Base-by-base conservation (phyloP, 2,797 vertebrate genomes). In the Periophthalmus magnuspinnatus region DNA sequence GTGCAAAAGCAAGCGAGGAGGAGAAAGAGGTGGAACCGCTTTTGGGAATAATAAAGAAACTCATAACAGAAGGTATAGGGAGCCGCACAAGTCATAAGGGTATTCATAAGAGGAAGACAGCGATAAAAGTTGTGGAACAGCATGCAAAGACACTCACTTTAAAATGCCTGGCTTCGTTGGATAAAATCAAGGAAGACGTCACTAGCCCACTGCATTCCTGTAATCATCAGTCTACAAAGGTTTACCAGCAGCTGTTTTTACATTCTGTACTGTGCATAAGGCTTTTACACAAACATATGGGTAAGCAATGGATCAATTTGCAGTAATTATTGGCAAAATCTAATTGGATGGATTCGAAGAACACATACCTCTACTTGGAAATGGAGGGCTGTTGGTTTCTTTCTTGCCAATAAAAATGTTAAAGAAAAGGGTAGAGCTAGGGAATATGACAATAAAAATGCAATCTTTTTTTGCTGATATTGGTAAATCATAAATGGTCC, bases 221-320 rank as follows among this genome's bases (percentile, higher is more conserved):
- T 81, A 82, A 86, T 86, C 85, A 86, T 86, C 85, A 74, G 60
- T 69, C 67, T 57, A 69, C 74, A 70, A 84, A 61, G 75, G 70
- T 69, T 76, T 63, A 65, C 62, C 63, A 78, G 81, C 85, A 84
- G 88, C 84, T 87, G 78, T 80, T 64, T 68, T 60, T 28, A 57
- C 47, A 14, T 65, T 60, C 60, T 59, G 17, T 9, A 66, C n/a
- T 41, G 5, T 62, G 3, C 17, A 38, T 38, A 2, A 19, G 28
- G 24, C 7, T 34, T 59, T 59, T 33, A 59, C 24, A 59, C 2
- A 16, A 32, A 68, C n/a, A 28, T 16, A 72, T 50, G 56, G 62
- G 32, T 13, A 17, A 33, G 32, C 32, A 34, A 19, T 56, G 50
- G n/a, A 22, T 54, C 7, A 4, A 10, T 22, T 54, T 22, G 3